phyloP scores from a whole-genome alignment of 2,797 vertebrate genomes.

The Ceryle rudis region DNA sequence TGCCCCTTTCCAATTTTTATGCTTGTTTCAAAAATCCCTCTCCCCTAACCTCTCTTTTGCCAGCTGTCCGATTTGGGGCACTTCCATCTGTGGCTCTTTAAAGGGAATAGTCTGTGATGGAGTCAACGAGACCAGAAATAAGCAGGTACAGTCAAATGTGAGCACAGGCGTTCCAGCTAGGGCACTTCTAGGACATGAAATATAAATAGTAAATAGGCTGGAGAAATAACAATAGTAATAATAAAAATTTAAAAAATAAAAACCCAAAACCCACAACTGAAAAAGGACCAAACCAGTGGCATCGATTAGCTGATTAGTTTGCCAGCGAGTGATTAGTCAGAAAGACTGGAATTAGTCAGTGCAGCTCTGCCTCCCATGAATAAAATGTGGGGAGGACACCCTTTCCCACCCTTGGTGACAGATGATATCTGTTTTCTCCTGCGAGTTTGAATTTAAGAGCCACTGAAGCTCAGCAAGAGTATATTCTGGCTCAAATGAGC shows the following conservation, averaged over 20 bases:
- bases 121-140: background rate
- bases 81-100: background rate
- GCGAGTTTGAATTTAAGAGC: constrained; percentile 84
- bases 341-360: constrained; percentile 77
- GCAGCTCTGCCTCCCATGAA: constrained; percentile 70
- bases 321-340: constrained; percentile 74
- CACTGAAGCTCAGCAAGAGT: constrained; percentile 86
- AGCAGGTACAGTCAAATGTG: background rate
- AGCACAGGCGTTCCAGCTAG: background rate
- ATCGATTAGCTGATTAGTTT: constrained; percentile 82
- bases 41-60: background rate
- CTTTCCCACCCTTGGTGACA: constrained; percentile 78
- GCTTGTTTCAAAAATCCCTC: background rate
- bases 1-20: background rate
- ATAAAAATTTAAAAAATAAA: background rate
- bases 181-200: constrained; percentile 56
- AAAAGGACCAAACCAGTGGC: constrained; percentile 31
- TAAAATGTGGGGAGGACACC: constrained; percentile 68
- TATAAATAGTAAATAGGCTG: constrained; percentile 54
- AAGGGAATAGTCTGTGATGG: background rate
- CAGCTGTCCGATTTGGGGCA: background rate
- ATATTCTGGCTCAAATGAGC: constrained; percentile 89
- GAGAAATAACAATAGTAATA: background rate
- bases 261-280: too few relatives aligned
- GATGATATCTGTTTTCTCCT: constrained; percentile 88